Percentiles rank a stretch among this genome's conserved stretches.
Evolutionary conservation across 53 echinoderm and acorn worm genomes (phyloP).

Genomic region (Pentamera pediparva): DNA sequence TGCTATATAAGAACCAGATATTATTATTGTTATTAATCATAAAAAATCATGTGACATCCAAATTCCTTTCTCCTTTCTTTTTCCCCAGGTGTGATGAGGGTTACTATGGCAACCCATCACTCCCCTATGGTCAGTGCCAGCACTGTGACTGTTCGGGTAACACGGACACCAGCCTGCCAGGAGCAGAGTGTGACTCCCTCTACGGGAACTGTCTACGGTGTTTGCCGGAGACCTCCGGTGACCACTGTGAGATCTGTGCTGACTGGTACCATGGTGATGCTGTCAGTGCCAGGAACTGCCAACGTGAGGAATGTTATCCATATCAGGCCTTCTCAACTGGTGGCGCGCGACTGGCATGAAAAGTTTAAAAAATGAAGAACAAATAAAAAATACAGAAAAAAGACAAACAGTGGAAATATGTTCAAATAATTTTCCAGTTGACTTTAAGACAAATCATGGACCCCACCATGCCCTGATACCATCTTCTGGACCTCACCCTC

Average conservation of each 20-base stretch:
- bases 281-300: conserved; percentile 40
- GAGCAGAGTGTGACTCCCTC: conserved; percentile 61
- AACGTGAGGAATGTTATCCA: conserved; percentile 27
- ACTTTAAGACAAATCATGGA: too few species aligned
- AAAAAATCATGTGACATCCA: background rate
- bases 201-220: conserved; percentile 70
- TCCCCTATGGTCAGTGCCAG: conserved; percentile 52
- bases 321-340: too few species aligned
- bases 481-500: too few species aligned
- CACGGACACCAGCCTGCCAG: conserved; percentile 40
- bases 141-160: conserved; percentile 83
- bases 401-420: too few species aligned
- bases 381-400: background rate
- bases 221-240: conserved; percentile 56
- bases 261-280: conserved; percentile 86
- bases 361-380: too few species aligned
- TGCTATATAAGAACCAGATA: too few species aligned
- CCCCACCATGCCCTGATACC: too few species aligned
- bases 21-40: background rate
- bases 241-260: conserved; percentile 63
- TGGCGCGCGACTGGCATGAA: too few species aligned
- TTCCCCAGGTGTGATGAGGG: conserved; percentile 66
- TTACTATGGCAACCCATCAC: conserved; percentile 79
- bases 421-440: too few species aligned
- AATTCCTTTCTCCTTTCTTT: background rate